These are phyloP conservation scores for Silvanus unidentatus DNA, from an alignment of 2,888 invertebrate species.

Conservation along the genomic window DNA sequence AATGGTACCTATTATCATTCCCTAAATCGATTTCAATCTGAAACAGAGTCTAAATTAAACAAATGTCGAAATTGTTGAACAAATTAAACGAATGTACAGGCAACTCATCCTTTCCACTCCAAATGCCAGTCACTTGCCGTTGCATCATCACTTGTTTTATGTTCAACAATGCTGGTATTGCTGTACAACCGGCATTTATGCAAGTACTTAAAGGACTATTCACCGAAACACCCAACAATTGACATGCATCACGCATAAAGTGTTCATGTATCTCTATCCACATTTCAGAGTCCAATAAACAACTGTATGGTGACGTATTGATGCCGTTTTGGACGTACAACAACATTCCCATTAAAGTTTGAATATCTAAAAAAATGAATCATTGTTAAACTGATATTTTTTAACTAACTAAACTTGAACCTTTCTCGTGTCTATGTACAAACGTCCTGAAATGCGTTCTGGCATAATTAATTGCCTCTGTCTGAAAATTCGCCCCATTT, in stretches of 20 bases:
- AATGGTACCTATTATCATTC: slow-evolving; percentile 87
- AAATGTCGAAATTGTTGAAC: neutral
- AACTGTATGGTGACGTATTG: slow-evolving; percentile 70
- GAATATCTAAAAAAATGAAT: slow-evolving; percentile 58
- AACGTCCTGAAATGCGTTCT: slow-evolving; percentile 77
- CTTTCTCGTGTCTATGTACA: slow-evolving; percentile 69
- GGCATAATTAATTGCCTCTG: slow-evolving; percentile 83
- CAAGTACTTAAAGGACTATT: slow-evolving; percentile 89
- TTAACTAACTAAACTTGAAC: too few relatives aligned
- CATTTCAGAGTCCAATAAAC: slow-evolving; percentile 65
- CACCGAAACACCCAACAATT: slow-evolving; percentile 80
- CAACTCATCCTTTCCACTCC: slow-evolving; percentile 92
- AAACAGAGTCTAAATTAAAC: slow-evolving; percentile 17
- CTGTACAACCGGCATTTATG: slow-evolving; percentile 87
- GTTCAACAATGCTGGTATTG: slow-evolving; percentile 89
- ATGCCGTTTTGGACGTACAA: slow-evolving; percentile 75
- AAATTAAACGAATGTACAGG: slow-evolving; percentile 62
- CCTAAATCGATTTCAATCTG: slow-evolving; percentile 95
- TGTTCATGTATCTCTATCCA: slow-evolving; percentile 86
- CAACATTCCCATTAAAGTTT: slow-evolving; percentile 80
- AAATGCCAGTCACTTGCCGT: slow-evolving; percentile 84
- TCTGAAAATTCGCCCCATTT: slow-evolving; percentile 62
- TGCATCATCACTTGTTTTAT: slow-evolving; percentile 89
- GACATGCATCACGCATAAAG: slow-evolving; percentile 89
- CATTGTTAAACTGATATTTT: slow-evolving; percentile 1